Base-by-base conservation (phyloP, 2,888 invertebrate genomes). In the Macaria notata region DNA sequence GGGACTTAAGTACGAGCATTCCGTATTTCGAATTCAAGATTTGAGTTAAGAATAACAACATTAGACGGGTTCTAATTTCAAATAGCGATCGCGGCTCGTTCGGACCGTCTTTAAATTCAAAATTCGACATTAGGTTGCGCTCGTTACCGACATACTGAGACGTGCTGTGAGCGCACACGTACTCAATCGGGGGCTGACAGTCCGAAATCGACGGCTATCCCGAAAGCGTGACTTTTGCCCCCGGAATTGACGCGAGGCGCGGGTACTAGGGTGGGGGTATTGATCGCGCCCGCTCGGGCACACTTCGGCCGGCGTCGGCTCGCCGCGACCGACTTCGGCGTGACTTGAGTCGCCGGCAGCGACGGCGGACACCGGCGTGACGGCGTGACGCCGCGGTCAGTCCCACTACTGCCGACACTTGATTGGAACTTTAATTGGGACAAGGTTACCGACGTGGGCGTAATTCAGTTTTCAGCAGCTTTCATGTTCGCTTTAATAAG, bases 221-320 rank as follows among this genome's bases (percentile, higher is more conserved):
- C 75, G 75, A 79, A 86, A 86, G 80, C 83, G 84, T 89, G 91
- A 91, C 91, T 91, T 89, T 86, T 89, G 85, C 81, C 83, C 86
- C 84, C 83, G 81, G 85, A 86, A 86, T 86, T 85, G 88, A 86
- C 85, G 86, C 81, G 81, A 78, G 75, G 75, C 78, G 78, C 81
- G 81, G 79, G 76, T 77, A 78, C 79, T 76, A 75, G 84, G 79
- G 78, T 72, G 77, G 66, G 19, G 83, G 84, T 90, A 90, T 90
- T 87, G 90, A 90, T 90, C 89, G 88, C 80, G 77, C 68, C 70
- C 70, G 73, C 76, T 85, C 84, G 86, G 78, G 75, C 74, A 70
- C 73, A 78, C 86, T 85, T 88, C 89, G 89, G 82, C 53, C 51
- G 55, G 62, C 71, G 73, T 88, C 89, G 90, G 86, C 69, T 43